Base-by-base conservation (phyloP, 2,113 vertebrate genomes). In the Dolichallabes microphthalmus region DNA sequence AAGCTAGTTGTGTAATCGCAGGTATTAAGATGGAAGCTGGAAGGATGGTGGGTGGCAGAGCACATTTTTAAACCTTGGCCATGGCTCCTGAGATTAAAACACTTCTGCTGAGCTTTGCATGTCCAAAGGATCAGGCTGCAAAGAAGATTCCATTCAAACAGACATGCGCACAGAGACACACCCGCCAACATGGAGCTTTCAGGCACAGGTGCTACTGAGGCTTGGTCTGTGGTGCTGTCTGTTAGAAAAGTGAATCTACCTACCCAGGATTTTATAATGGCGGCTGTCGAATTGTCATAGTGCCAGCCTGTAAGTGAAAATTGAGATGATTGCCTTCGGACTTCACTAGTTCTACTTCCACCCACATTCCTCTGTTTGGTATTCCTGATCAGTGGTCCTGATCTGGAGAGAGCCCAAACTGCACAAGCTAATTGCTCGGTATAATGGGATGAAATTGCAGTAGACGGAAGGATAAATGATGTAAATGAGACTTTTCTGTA, bases 51-150 rank as follows among this genome's bases (percentile, higher is more conserved):
- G 78, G 45, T 68, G 88, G 88, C 80, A 82, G 89, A 86, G 88
- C 89, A 89, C 88, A 87, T 89, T 45, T 8, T 92, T 92, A 88
- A 86, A 50, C 32, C 52, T 75, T 87, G 53, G 87, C 88, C 73
- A 68, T 69, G 83, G 88, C 86, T 80, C 69, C 83, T 80, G 86
- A 88, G 93, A 93, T 94, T 94, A 93, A n/a, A 83, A 87, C 89
- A 80, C 87, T 91, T 92, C 89, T 87, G 88, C 89, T 92, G 90
- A 92, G 89, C 92, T 86, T 91, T 90, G 91, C 93, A 86, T 89
- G 92, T 93, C 90, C 12, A 92, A 92, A 92, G 93, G 94, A 94
- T 94, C 91, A 92, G 89, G 76, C 87, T 25, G 77, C n/a, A 86
- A 76, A 90, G 91, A 91, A 89, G 88, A 91, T 91, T 91, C 87